These are phyloP conservation scores for Odontesthes bonariensis DNA, from an alignment of 2,113 vertebrate species.

Conservation along the genomic window DNA sequence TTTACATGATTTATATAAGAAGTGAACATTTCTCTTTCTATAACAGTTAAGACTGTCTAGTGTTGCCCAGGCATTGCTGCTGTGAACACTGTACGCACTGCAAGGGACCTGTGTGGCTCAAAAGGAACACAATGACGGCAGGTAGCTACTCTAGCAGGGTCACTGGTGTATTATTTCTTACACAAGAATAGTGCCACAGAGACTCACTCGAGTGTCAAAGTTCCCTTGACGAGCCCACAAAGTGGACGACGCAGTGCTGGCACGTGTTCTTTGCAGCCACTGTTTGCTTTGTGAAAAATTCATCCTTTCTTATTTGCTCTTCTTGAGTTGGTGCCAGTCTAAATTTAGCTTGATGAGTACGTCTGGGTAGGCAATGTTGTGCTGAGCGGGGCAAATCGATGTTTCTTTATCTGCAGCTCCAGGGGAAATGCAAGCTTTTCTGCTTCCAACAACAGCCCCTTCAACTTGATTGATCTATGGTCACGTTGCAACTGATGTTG, in stretches of 20 bases:
- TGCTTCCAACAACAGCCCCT: conserved; percentile 43
- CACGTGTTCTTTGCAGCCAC: conserved; percentile 19
- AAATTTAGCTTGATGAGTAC: conserved; percentile 63
- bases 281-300: conserved; percentile 27
- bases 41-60: background rate
- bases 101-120: background rate
- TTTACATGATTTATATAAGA: background rate
- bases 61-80: background rate
- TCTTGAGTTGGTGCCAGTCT: conserved; percentile 55
- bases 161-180: conserved; percentile 8
- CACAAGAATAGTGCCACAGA: conserved; percentile 13
- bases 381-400: conserved; percentile 72
- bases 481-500: conserved; percentile 13
- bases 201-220: conserved; percentile 28
- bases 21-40: background rate
- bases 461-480: conserved; percentile 55
- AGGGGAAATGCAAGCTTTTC: conserved; percentile 58
- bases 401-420: conserved; percentile 68
- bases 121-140: conserved; percentile 9
- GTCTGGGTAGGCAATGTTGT: conserved; percentile 59
- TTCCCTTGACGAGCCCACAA: background rate
- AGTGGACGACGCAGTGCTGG: conserved; percentile 32
- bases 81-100: background rate
- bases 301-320: conserved; percentile 32
- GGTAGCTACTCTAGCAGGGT: conserved; percentile 3